A percentile compares a stretch with the other conserved stretches of the same genome.
phyloP scores from a whole-genome alignment of 1,140 invertebrate species.

The Saxidomus purpurata region DNA sequence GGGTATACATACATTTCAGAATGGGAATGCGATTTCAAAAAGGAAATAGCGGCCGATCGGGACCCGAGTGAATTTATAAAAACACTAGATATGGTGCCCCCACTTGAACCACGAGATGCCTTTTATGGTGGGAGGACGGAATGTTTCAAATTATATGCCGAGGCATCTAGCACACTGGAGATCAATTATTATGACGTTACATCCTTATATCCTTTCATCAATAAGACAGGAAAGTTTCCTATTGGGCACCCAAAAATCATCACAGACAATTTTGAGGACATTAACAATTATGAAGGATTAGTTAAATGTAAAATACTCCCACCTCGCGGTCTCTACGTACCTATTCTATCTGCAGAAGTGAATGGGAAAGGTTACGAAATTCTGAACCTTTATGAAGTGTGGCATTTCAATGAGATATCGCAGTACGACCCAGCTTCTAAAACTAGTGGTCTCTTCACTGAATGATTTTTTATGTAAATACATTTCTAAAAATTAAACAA shows the following conservation, averaged over 20 bases:
- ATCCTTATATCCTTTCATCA: conserved; percentile 11
- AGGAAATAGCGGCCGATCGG: neutral
- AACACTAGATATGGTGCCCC: neutral
- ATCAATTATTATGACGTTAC: conserved; percentile 28
- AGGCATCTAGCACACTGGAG: neutral
- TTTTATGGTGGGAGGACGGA: conserved; percentile 12
- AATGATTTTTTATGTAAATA: conserved; percentile 71
- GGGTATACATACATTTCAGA: neutral
- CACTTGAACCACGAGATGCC: conserved; percentile 38
- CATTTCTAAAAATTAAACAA: conserved; percentile 72
- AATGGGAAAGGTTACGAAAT: conserved; percentile 37
- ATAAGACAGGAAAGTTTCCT: conserved; percentile 23
- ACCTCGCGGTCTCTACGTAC: neutral
- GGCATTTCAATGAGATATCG: conserved; percentile 10
- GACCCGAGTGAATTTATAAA: neutral
- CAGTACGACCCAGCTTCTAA: neutral
- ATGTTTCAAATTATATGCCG: conserved; percentile 16
- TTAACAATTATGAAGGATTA: neutral
- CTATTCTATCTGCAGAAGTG: conserved; percentile 5
- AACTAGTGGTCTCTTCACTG: conserved; percentile 49
- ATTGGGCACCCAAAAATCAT: neutral
- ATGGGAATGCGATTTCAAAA: conserved; percentile 38
- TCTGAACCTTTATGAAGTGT: neutral
- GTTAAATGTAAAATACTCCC: conserved; percentile 36
- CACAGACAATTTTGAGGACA: conserved; percentile 21